Evolutionary conservation across 1,140 invertebrate genomes (phyloP), one percentile per base, ranked within the genome.

Genomic region (Druon quercuslanigerum): DNA sequence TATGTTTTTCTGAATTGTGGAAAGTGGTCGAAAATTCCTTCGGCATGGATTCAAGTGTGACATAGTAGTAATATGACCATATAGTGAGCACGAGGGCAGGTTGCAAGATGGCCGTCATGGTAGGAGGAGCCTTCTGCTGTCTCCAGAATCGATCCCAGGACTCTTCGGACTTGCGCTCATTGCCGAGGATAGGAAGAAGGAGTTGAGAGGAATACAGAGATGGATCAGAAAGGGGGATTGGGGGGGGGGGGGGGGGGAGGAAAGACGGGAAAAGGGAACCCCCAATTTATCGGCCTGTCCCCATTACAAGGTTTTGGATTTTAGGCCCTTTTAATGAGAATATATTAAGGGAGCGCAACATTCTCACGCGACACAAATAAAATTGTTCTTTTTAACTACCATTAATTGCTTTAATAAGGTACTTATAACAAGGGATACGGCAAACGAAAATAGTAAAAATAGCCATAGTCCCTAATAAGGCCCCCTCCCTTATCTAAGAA

Each of bases 91-190:
- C 81, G 82, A 79, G 82, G 88, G 87, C 85, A 83, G 87, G 79
- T 88, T 85, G 86, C 89, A 91, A 91, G 90, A 91, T 91, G 90
- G 90, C 90, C 89, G 90, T 86, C 86, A 82, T 78, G 85, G 88
- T 91, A 88, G 90, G 90, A 91, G 90, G 90, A 91, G 90, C 90
- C 87, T 91, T 87, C 84, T 86, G 83, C 86, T 83, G 87, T 83
- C 88, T 85, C 83, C 82, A 84, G 88, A 90, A 91, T 91, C 90
- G 90, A 91, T 91, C 86, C 87, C 86, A 90, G 89, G 88, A 90
- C 88, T 85, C 83, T 82, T 82, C 83, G 87, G 88, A 87, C 90
- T 89, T 90, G 90, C 89, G 89, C 89, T 83, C 80, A 66, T 79
- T 77, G 81, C 78, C 79, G 84, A 82, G 83, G 83, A 83, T 84